Evolutionary conservation across 1,140 invertebrate species (phyloP).

Genomic region (Venturia canescens): DNA sequence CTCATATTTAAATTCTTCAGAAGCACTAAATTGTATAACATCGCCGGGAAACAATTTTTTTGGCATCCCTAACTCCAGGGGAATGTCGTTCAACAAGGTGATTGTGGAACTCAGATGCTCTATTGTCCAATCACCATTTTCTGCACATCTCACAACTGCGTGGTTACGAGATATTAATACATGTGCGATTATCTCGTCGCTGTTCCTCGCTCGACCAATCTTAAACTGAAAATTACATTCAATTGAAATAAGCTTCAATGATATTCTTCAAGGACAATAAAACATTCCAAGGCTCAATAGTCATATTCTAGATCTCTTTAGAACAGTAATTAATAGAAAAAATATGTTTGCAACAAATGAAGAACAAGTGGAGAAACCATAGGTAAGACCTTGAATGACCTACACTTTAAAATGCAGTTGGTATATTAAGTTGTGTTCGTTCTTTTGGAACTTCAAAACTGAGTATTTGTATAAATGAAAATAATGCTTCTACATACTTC

Average conservation of each 20-base stretch:
- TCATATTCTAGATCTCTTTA: too few relatives aligned
- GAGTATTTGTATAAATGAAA: too few relatives aligned
- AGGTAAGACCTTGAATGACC: too few relatives aligned
- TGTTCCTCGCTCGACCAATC: conserved; percentile 75
- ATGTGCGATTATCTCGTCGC: conserved; percentile 74
- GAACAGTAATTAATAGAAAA: too few relatives aligned
- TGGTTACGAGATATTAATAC: conserved; percentile 77
- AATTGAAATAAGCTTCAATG: too few relatives aligned
- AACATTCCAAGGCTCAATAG: too few relatives aligned
- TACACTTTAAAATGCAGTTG: too few relatives aligned
- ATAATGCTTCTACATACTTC: conserved; percentile 53
- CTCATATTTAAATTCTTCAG: conserved; percentile 73
- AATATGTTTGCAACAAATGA: too few relatives aligned
- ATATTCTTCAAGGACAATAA: too few relatives aligned
- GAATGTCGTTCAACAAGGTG: conserved; percentile 75
- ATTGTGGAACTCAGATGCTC: conserved; percentile 75
- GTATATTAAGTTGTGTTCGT: too few relatives aligned
- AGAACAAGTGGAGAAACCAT: too few relatives aligned
- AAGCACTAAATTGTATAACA: conserved; percentile 74
- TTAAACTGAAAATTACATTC: conserved; percentile 71
- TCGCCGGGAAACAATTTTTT: conserved; percentile 73
- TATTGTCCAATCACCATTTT: conserved; percentile 67
- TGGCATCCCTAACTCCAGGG: conserved; percentile 66
- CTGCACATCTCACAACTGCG: conserved; percentile 72
- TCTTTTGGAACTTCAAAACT: too few relatives aligned